These are phyloP conservation scores for Xylocampa areola DNA, from an alignment of 2,888 invertebrate species.

Conservation along the genomic window DNA sequence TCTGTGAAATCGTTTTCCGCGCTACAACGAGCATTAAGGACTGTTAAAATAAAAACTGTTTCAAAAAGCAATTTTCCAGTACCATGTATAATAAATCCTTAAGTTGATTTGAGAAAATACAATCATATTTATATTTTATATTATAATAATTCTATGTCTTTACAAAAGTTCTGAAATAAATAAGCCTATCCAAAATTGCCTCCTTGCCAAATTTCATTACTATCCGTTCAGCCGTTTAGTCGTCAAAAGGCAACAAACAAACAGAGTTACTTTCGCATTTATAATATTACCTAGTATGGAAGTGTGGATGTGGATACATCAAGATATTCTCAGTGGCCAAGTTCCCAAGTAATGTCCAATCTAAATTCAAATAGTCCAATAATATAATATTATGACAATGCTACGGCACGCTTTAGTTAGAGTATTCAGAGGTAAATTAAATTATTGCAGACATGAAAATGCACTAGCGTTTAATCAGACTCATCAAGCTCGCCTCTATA, in stretches of 20 bases:
- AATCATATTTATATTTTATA: too few species aligned
- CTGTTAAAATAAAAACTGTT: slow-evolving; percentile 5
- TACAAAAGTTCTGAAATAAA: slow-evolving; percentile 13
- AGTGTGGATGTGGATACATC: too few species aligned
- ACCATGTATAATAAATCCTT: too few species aligned
- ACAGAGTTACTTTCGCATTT: too few species aligned
- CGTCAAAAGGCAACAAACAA: too few species aligned
- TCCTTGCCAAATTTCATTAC: too few species aligned
- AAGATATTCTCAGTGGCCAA: slow-evolving; percentile 27
- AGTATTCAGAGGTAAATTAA: slow-evolving; percentile 24
- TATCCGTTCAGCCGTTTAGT: too few species aligned
- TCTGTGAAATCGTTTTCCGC: slow-evolving; percentile 27
- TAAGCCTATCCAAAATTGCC: too few species aligned
- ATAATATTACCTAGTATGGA: too few species aligned
- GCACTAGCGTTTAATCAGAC: slow-evolving; percentile 41
- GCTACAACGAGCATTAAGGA: slow-evolving; percentile 21
- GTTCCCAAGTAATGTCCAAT: slow-evolving; percentile 37
- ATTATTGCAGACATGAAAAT: slow-evolving; percentile 42
- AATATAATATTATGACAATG: slow-evolving; percentile 26
- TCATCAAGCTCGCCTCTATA: neutral
- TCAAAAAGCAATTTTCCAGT: too few species aligned
- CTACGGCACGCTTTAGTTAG: slow-evolving; percentile 2
- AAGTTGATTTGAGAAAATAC: too few species aligned
- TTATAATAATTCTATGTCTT: too few species aligned
- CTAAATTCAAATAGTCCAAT: slow-evolving; percentile 49